Base-by-base conservation (phyloP, 1,140 invertebrate genomes). In the Diabrotica undecimpunctata region DNA sequence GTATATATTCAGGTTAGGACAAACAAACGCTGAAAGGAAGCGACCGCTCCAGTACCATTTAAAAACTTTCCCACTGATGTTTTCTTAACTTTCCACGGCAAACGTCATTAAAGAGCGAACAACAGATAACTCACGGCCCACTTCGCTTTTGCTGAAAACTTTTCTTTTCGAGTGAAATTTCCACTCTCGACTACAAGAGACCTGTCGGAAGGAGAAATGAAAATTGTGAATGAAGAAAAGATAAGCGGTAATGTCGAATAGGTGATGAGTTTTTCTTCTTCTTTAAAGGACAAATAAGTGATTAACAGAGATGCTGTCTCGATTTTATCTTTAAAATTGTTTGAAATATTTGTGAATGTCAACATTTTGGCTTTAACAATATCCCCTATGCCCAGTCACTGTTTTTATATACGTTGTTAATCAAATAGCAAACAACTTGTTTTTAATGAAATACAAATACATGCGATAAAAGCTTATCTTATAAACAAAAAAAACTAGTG, bases 81-180 rank as follows among this genome's bases (percentile, higher is more conserved):
- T 57, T 37, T 37, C 55, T 57, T 57, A 57, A 57, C 25, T 57
- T 57, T 57, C 55, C 10, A 37, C 55, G 55, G 55, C 55, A 37
- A 57, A 57, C 55, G 55, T 37, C 55, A 57, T 57, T 57, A 57
- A 57, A 57, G 55, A 57, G 55, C 55, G 55, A 57, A 57, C 55
- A 57, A 57, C 55, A 57, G 55, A 57, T 57, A 57, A 57, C 55
- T 57, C 55, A 57, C 55, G 10, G 55, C 55, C 35, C 35, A 41
- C 55, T 57, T 37, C 35, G 55, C 41, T 46, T 46, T 57, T 37
- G 11, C 35, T 57, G 55, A 57, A 57, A 57, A 57, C 55, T 57
- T 57, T 38, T 38, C 55, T 57, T 57, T 55, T 57, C 8, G 7
- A 12, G 55, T 12, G n/a, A 12, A 38, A 38, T 37, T 37, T 57